Percentiles rank a stretch among this genome's conserved stretches.
Conservation (phyloP, 30 jellyfish, hydroid and myxozoan genomes). For the Morbakka virulenta region DNA sequence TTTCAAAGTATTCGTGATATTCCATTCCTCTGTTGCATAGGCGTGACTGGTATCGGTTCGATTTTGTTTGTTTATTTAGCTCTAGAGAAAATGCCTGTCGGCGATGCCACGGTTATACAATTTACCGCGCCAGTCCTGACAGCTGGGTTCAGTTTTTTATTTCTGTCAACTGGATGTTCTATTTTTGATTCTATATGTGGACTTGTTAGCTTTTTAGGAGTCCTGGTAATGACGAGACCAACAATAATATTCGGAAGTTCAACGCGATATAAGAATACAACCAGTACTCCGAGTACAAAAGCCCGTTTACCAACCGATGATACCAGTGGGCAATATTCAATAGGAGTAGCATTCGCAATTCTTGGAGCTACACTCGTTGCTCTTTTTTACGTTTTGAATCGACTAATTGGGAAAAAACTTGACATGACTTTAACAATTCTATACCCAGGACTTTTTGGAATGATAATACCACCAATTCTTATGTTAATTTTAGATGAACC, state of each 20-base stretch:
- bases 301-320: constrained; percentile 25
- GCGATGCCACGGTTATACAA: constrained; percentile 83
- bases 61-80: constrained; percentile 66
- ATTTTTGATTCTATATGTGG: constrained; percentile 72
- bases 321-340: constrained; percentile 22
- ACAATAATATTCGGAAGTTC: constrained; percentile 58
- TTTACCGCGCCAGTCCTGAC: constrained; percentile 95
- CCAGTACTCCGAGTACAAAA: constrained; percentile 29
- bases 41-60: constrained; percentile 77
- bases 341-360: constrained; percentile 63
- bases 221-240: constrained; percentile 78
- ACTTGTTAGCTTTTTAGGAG: constrained; percentile 71
- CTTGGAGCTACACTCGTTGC: constrained; percentile 58
- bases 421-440: constrained; percentile 64
- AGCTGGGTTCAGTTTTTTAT: constrained; percentile 53
- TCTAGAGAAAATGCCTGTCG: constrained; percentile 63
- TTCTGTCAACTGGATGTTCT: constrained; percentile 65
- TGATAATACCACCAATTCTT: constrained; percentile 56
- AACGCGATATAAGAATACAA: constrained; percentile 1
- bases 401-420: constrained; percentile 54
- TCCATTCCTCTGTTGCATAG: constrained; percentile 35
- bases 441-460: constrained; percentile 72
- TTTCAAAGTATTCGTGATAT: constrained; percentile 2
- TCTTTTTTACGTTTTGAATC: constrained; percentile 60
- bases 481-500: constrained; percentile 24